phyloP scores from a whole-genome alignment of 30 jellyfish, hydroid and myxozoan species.

The Rhopilema esculentum region DNA sequence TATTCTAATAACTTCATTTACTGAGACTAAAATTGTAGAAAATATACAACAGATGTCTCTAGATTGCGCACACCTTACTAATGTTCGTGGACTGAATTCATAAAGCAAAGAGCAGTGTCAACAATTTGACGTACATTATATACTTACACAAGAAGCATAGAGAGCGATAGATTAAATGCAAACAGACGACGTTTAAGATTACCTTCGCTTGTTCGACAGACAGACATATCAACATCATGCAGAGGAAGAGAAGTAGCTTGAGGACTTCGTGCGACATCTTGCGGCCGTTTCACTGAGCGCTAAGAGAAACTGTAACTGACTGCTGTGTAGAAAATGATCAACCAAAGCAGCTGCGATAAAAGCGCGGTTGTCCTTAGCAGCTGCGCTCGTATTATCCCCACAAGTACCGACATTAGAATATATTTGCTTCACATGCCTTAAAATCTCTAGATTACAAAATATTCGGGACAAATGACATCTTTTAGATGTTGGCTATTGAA shows the following conservation, averaged over 20 bases:
- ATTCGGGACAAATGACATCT: neutral
- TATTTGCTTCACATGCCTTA: neutral
- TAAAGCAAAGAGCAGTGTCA: too few species aligned
- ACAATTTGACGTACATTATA: too few species aligned
- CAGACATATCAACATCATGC: neutral
- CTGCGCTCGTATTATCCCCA: neutral
- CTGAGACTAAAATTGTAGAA: too few species aligned
- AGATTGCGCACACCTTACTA: too few species aligned
- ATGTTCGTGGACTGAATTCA: too few species aligned
- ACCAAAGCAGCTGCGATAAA: neutral
- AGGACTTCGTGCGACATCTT: neutral
- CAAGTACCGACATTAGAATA: neutral
- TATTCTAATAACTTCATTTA: too few species aligned
- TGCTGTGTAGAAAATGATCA: neutral
- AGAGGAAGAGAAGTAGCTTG: neutral
- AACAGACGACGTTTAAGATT: neutral
- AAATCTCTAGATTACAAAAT: neutral
- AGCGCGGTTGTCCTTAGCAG: neutral
- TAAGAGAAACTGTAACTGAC: neutral
- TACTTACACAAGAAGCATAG: too few species aligned
- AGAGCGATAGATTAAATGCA: neutral
- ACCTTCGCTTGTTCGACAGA: neutral
- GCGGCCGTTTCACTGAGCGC: neutral
- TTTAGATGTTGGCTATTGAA: neutral
- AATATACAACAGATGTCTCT: too few species aligned